Evolutionary conservation across 2,797 vertebrate genomes (phyloP).

Genomic region (Takifugu ocellatus): DNA sequence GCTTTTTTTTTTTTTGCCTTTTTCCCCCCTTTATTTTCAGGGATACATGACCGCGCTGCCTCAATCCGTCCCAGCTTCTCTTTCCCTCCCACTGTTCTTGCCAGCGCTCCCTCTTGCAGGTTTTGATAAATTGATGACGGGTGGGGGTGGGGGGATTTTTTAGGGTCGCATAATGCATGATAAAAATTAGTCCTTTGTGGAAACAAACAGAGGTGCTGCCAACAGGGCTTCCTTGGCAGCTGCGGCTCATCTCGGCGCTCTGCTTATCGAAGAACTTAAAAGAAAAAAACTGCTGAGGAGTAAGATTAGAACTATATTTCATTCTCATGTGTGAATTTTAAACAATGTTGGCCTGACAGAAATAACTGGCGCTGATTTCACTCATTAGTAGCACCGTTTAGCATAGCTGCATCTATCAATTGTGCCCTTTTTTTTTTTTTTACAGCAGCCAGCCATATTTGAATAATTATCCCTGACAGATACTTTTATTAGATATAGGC

Average conservation of each 20-base stretch:
- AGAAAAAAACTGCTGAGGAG: slow-evolving; percentile 28
- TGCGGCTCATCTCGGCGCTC: slow-evolving; percentile 52
- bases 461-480: slow-evolving; percentile 34
- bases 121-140: slow-evolving; percentile 66
- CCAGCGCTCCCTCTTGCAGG: slow-evolving; percentile 6
- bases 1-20: slow-evolving; percentile 21
- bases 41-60: slow-evolving; percentile 53
- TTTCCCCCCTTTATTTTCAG: slow-evolving; percentile 17
- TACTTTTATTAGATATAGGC: slow-evolving; percentile 41
- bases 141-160: slow-evolving; percentile 23
- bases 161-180: slow-evolving; percentile 66
- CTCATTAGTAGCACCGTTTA: slow-evolving; percentile 17
- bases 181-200: slow-evolving; percentile 64
- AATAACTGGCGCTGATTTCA: slow-evolving; percentile 38
- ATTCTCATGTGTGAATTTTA: slow-evolving; percentile 33
- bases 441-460: slow-evolving; percentile 6
- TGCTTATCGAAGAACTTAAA: slow-evolving; percentile 54
- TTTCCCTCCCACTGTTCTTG: neutral
- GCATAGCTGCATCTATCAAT: no score
- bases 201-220: slow-evolving; percentile 59
- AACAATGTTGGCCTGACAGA: slow-evolving; percentile 42
- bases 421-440: slow-evolving; percentile 22
- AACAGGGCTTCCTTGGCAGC: slow-evolving; percentile 37
- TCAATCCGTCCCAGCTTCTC: slow-evolving; percentile 18
- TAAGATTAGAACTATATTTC: slow-evolving; percentile 29